Evolutionary conservation across 1,140 invertebrate genomes (phyloP), one percentile per base, ranked within the genome.

Genomic region (Linepithema humile): DNA sequence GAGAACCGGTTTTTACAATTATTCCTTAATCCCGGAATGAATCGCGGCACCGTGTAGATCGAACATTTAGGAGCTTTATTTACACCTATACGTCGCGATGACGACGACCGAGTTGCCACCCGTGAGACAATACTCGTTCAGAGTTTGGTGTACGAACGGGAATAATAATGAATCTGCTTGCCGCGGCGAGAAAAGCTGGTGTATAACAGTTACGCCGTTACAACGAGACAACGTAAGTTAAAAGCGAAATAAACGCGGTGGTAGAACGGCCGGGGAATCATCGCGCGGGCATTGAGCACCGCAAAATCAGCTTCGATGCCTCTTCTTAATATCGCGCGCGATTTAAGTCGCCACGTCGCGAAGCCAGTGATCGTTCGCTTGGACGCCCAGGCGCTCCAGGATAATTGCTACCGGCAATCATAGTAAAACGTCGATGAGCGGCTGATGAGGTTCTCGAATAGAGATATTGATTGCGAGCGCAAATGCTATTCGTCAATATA

Each of bases 131-230:
- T 85, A 43, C 23, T 50, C 15, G 60, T 59, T 59, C 53, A 32
- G 43, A 64, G 43, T 60, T 43, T 57, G 38, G 75, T 62, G 57
- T 65, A 85, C 73, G 74, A 85, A 75, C 69, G 53, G 48, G 82
- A 87, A 88, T 88, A 74, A 72, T 78, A 82, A 85, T 85, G 83
- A 88, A 87, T 55, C 48, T 74, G 82, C 80, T 87, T 78, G 45
- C 29, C 62, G 20, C 32, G 64, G 53, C 85, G 82, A 70, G 64
- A 75, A 59, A 80, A 77, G n/a, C 62, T 62, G 29, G 64, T 84
- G 84, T 73, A 84, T 84, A 89, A 88, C 83, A 85, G 88, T 89
- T 85, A 83, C 64, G 83, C 60, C 80, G 53, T 53, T 59, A 29
- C 55, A 53, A 48, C 70, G 53, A 74, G 15, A 73, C 45, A 69